phyloP scores from a whole-genome alignment of 2,797 vertebrate species.

The Alauda arvensis region DNA sequence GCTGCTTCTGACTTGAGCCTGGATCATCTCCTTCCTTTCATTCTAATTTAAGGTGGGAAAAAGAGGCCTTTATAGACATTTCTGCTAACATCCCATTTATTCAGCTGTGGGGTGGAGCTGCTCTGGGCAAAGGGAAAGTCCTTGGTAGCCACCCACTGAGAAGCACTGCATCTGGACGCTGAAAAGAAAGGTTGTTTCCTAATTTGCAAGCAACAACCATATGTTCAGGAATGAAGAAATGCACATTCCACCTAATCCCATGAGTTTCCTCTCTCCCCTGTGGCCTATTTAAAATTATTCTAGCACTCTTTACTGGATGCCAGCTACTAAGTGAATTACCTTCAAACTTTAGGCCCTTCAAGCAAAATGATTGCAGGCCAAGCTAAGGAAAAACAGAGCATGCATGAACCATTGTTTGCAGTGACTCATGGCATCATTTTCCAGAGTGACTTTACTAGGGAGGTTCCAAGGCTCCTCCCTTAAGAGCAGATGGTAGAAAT shows the following conservation, averaged over 20 bases:
- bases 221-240: neutral
- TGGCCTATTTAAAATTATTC: slow-evolving; percentile 3
- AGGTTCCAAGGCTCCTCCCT: slow-evolving; percentile 2
- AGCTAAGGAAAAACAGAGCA: neutral
- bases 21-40: neutral
- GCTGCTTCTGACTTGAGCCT: neutral
- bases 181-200: slow-evolving; percentile 10
- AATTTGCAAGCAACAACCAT: neutral
- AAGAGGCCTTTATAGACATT: neutral
- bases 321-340: neutral
- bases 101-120: neutral
- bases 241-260: neutral
- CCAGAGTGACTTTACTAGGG: neutral
- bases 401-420: neutral
- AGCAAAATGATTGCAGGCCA: neutral
- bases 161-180: neutral
- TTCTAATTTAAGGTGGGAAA: neutral
- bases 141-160: neutral
- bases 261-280: neutral
- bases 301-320: neutral
- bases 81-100: neutral
- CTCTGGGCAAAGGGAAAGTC: neutral
- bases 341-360: neutral
- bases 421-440: slow-evolving; percentile 25
- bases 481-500: neutral